phyloP scores from a whole-genome alignment of 92 coral and sea anemone species.

The Meandrina meandrites region DNA sequence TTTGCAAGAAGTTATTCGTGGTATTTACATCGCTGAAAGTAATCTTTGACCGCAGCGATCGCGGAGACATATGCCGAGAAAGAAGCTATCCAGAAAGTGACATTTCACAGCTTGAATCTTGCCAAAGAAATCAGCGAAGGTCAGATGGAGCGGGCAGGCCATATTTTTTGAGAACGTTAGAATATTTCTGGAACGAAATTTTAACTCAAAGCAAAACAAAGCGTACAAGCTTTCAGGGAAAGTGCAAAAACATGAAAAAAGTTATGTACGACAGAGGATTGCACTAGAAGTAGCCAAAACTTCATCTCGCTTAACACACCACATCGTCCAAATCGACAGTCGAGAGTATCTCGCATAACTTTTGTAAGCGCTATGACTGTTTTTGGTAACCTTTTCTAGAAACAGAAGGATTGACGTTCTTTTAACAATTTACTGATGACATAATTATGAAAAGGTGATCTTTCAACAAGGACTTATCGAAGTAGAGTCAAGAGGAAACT shows the following conservation, averaged over 20 bases:
- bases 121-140: background rate
- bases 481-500: background rate
- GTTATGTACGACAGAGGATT: background rate
- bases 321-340: background rate
- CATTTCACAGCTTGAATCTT: background rate
- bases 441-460: constrained; percentile 11
- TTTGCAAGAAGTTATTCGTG: background rate
- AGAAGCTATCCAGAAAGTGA: background rate
- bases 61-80: background rate
- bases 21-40: background rate
- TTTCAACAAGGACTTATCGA: constrained; percentile 12
- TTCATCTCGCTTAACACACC: background rate
- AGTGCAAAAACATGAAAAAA: background rate
- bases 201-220: background rate
- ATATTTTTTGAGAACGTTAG: too few relatives aligned
- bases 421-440: constrained; percentile 8
- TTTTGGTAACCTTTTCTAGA: background rate
- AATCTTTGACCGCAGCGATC: constrained; percentile 9
- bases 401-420: background rate
- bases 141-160: background rate
- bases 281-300: background rate
- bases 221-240: background rate
- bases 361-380: background rate
- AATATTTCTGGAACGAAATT: background rate
- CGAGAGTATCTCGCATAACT: background rate